Conservation (phyloP, 2,113 vertebrate genomes). For the Phocoena phocoena region DNA sequence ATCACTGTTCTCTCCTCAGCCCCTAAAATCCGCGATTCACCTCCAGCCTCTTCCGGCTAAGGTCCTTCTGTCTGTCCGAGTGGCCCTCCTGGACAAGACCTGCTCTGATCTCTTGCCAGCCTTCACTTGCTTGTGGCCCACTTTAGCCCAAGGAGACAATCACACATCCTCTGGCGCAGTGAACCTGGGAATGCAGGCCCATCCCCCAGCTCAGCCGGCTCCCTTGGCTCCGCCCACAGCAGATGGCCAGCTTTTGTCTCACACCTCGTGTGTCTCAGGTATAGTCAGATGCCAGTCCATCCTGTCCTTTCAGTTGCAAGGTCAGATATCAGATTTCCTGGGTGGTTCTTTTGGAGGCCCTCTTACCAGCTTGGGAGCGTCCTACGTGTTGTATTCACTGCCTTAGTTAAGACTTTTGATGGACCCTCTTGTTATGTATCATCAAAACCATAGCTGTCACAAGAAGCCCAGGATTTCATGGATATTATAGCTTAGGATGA, state of each 20-base stretch:
- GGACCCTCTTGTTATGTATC: neutral
- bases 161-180: neutral
- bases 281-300: neutral
- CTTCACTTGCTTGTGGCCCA: neutral
- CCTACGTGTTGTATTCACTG: neutral
- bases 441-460: neutral
- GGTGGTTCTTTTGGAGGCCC: neutral
- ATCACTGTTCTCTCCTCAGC: neutral
- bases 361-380: neutral
- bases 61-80: neutral
- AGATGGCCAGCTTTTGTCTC: neutral
- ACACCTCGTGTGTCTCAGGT: neutral
- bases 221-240: neutral
- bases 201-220: neutral
- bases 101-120: neutral
- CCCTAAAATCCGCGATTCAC: neutral
- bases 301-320: neutral
- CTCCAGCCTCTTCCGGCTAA: neutral
- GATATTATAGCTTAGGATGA: neutral
- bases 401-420: slow-evolving; percentile 11
- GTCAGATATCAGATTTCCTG: neutral
- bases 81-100: neutral
- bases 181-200: neutral
- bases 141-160: neutral
- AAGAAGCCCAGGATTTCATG: neutral